Percentiles rank a stretch among this genome's conserved stretches.
These are phyloP conservation scores for Eptesicus fuscus DNA, from an alignment of 2,113 vertebrate species.

Conservation along the genomic window DNA sequence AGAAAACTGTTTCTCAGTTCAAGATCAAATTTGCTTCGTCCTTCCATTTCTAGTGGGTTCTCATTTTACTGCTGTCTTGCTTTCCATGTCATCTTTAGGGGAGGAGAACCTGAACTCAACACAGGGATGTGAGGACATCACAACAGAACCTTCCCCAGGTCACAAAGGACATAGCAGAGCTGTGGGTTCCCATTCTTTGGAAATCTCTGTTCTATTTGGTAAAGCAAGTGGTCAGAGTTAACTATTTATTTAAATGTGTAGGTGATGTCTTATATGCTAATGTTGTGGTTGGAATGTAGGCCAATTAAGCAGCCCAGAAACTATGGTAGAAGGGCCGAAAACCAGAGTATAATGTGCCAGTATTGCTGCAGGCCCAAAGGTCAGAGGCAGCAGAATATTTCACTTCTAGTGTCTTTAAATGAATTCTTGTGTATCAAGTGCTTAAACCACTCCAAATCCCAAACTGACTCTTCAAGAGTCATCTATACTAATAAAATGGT, in stretches of 20 bases:
- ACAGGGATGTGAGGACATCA: background rate
- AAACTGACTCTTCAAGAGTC: background rate
- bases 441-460: background rate
- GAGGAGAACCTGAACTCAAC: background rate
- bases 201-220: background rate
- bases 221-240: constrained; percentile 30
- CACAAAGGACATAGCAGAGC: background rate
- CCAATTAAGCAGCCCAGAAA: constrained; percentile 37
- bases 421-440: background rate
- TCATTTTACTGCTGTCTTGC: background rate
- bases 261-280: constrained; percentile 13
- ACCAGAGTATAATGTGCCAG: background rate
- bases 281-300: constrained; percentile 39
- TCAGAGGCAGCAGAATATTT: background rate
- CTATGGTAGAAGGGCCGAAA: background rate
- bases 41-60: background rate
- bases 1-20: background rate
- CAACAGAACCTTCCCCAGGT: background rate
- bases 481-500: too few relatives aligned
- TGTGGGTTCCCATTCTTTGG: background rate
- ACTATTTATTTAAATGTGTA: constrained; percentile 28
- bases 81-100: background rate
- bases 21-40: constrained; percentile 11
- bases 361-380: background rate
- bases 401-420: background rate